phyloP scores from a whole-genome alignment of 2,888 invertebrate species.

The Phymatocera aterrima region DNA sequence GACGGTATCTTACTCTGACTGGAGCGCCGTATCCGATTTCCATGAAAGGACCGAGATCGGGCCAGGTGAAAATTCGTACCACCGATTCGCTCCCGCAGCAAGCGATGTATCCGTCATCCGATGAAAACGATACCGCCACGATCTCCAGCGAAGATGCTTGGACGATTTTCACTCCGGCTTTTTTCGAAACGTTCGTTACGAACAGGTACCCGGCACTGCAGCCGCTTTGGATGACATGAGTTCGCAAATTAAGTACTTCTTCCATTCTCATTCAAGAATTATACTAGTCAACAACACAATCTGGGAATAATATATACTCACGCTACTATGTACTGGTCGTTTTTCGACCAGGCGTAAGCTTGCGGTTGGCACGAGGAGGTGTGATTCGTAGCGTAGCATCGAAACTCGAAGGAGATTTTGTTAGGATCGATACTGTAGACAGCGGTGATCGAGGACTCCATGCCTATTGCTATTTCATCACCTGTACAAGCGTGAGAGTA shows the following conservation, averaged over 20 bases:
- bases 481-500: slow-evolving; percentile 45
- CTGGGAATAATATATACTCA: slow-evolving; percentile 52
- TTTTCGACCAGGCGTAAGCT: slow-evolving; percentile 58
- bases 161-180: slow-evolving; percentile 5
- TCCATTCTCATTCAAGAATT: background rate
- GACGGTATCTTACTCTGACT: slow-evolving; percentile 58
- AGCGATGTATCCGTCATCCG: slow-evolving; percentile 59
- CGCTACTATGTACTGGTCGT: slow-evolving; percentile 59
- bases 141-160: slow-evolving; percentile 46
- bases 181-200: slow-evolving; percentile 21
- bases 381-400: slow-evolving; percentile 49
- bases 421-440: slow-evolving; percentile 49
- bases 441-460: slow-evolving; percentile 24
- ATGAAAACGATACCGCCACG: slow-evolving; percentile 58
- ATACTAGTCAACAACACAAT: background rate
- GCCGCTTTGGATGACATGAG: slow-evolving; percentile 52
- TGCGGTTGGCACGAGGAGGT: slow-evolving; percentile 47
- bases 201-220: slow-evolving; percentile 53
- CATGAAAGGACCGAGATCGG: slow-evolving; percentile 47
- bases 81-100: slow-evolving; percentile 50
- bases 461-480: slow-evolving; percentile 51
- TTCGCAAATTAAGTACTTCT: background rate
- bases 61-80: slow-evolving; percentile 55
- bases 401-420: slow-evolving; percentile 56
- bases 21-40: slow-evolving; percentile 54